Base-by-base conservation (phyloP, 2,113 vertebrate genomes). In the Gobiocypris rarus region DNA sequence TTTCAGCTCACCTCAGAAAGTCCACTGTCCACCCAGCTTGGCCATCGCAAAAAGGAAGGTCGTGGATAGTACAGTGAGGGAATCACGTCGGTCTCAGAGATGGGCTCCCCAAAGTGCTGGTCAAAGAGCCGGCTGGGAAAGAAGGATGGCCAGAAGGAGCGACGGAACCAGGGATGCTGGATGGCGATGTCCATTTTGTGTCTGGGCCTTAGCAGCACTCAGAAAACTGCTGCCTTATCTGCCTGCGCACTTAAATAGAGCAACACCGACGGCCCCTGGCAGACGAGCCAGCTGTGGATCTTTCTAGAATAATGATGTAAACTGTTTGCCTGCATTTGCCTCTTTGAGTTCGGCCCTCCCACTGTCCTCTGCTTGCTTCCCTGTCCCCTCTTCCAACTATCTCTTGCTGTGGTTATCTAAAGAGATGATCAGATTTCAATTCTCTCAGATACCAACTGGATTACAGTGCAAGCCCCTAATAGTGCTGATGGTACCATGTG, bases 171-270 rank as follows among this genome's bases (percentile, higher is more conserved):
- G 85, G 97, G 96, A 84, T 96, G 95, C 84, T 99, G 97, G 89
- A 99, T 97, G 89, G 97, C 94, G 91, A 99, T 95, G 91, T 99
- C 98, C 98, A 99, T 99, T 92, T 91, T 94, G 58, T 24, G 58
- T 41, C 69, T 41, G 22, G 52, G 26, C 7, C 38, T 54, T 28
- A n/a, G 58, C 59, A 14, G 59, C 34, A 43, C 73, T 61, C 88
- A 84, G 81, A 85, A 86, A 81, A 87, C 75, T 90, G 88, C 86
- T 87, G 88, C 31, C 75, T 87, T 52, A 81, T 69, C 26, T 83
- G 58, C 65, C 83, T 26, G 75, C 69, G 67, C 28, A 43, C 85
- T 87, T 86, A 86, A 83, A 86, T 86, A 75, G 73, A 52, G 73
- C 7, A 5, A 87, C 81, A 65, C 59, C n/a, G 48, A 22, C 54